A percentile compares a stretch with the other conserved stretches of the same genome.
Conservation (phyloP, 2,797 vertebrate species). For the Hirundo rustica region DNA sequence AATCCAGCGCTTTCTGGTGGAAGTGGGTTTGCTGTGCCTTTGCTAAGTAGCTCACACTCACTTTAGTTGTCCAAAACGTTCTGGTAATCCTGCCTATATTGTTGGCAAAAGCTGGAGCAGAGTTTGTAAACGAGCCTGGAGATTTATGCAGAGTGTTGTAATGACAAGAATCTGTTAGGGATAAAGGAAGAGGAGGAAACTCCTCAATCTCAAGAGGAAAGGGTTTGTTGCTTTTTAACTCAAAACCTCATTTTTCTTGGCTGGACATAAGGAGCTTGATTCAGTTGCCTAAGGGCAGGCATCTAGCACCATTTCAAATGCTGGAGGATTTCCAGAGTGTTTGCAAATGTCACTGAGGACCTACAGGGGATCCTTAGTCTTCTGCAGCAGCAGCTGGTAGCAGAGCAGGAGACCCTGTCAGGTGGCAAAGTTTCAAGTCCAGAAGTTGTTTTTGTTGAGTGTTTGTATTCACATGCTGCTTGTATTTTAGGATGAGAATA, state of each 20-base stretch:
- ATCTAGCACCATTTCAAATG: neutral
- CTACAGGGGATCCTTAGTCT: neutral
- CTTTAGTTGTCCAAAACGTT: neutral
- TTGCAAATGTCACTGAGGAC: neutral
- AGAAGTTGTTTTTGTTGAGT: neutral
- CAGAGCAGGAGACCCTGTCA: slow-evolving; percentile 11
- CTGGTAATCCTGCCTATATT: neutral
- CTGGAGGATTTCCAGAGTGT: neutral
- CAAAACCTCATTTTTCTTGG: neutral
- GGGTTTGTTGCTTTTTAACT: neutral
- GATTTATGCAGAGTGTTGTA: neutral
- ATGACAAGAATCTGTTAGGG: neutral
- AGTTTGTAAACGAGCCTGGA: neutral
- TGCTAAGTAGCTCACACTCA: neutral
- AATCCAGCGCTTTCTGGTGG: neutral
- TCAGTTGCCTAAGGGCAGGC: neutral
- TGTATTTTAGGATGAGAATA: neutral
- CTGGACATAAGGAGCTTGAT: neutral
- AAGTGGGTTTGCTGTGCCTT: neutral
- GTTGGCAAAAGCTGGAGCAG: neutral
- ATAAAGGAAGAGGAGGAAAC: neutral
- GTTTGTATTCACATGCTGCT: neutral
- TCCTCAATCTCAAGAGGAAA: neutral
- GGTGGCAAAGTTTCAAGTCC: neutral
- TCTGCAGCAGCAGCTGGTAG: neutral